Evolutionary conservation across 2,113 vertebrate species (phyloP).

Genomic region (Agapornis roseicollis): DNA sequence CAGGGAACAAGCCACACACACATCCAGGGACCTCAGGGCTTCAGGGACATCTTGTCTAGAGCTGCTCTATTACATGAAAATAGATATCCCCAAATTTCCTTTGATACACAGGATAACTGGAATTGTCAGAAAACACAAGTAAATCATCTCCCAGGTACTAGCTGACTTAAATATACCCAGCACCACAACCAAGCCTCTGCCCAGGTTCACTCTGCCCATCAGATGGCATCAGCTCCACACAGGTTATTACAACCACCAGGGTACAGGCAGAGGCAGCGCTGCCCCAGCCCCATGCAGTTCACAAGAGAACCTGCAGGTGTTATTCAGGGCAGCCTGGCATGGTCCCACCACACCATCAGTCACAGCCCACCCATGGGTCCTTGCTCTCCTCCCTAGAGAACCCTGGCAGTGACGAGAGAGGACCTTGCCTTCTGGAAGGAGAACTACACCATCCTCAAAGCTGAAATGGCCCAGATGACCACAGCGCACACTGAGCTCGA

Average conservation of each 20-base stretch:
- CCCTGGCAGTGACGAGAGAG: constrained; percentile 67
- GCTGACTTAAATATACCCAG: neutral
- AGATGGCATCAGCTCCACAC: neutral
- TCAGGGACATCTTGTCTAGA: neutral
- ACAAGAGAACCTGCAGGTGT: fast-evolving
- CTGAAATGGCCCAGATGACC: constrained; percentile 66
- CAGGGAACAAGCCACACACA: neutral
- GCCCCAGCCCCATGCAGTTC: neutral
- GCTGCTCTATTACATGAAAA: neutral
- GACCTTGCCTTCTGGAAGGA: constrained; percentile 81
- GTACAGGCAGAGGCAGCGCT: neutral
- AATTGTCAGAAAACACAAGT: neutral
- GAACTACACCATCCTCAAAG: constrained; percentile 75
- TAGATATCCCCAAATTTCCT: neutral
- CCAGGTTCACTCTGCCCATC: neutral
- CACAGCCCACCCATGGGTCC: neutral
- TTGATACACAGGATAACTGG: neutral
- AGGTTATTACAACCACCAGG: fast-evolving
- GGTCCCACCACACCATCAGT: fast-evolving
- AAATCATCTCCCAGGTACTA: neutral
- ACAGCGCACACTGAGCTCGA: constrained; percentile 69
- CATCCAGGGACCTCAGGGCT: neutral
- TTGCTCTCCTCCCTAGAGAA: constrained; percentile 71
- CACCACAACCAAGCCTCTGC: neutral
- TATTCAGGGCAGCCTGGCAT: neutral